Conservation (phyloP, 2,888 invertebrate genomes). For the Perizoma flavofasciatum region DNA sequence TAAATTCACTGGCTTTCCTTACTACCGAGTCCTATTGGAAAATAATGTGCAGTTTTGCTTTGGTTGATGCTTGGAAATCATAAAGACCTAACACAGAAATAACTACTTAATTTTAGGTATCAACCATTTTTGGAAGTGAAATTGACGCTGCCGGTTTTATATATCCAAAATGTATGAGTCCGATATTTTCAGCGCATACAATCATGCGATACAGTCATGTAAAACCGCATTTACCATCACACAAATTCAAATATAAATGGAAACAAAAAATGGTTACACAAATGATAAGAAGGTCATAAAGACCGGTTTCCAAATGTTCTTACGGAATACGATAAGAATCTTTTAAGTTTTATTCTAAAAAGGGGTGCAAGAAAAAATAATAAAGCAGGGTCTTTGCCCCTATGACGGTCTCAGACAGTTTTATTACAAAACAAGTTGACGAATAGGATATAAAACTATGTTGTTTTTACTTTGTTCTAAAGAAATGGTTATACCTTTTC, state of each 20-base stretch:
- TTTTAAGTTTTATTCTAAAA: conserved; percentile 56
- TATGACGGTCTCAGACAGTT: conserved; percentile 69
- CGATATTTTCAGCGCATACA: no score
- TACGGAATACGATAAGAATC: conserved; percentile 61
- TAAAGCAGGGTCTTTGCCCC: conserved; percentile 66
- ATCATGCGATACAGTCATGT: no score
- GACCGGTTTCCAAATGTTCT: conserved; percentile 60
- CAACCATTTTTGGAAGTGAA: no score
- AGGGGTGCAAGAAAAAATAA: conserved; percentile 64
- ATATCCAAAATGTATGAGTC: no score
- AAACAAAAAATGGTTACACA: conserved; percentile 42
- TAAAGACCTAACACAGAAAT: no score
- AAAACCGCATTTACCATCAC: conserved; percentile 39
- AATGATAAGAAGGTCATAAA: conserved; percentile 66
- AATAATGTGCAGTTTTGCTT: no score
- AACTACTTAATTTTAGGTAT: no score
- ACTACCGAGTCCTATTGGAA: no score
- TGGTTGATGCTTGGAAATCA: no score
- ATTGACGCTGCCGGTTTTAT: no score
- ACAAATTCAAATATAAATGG: conserved; percentile 47
- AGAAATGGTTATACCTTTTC: no score
- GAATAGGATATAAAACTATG: conserved; percentile 63
- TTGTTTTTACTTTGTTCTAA: conserved; percentile 29
- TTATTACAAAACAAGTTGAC: conserved; percentile 74
- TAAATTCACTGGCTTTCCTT: no score